phyloP scores from a whole-genome alignment of 64 coral and sea anemone species.

The Exaiptasia diaphana region DNA sequence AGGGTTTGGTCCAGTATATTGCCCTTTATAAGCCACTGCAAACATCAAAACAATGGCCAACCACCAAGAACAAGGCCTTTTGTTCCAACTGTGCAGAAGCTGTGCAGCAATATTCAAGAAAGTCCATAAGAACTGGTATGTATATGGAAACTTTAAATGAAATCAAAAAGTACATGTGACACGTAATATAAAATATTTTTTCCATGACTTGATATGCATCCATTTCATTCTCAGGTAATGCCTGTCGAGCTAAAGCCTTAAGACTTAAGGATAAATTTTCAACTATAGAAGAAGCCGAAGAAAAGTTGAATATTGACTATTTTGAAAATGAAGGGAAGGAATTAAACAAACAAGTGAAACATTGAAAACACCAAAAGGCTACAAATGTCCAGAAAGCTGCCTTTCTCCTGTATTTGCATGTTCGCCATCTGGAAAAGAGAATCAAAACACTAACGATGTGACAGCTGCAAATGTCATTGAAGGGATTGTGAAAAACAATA shows the following conservation, averaged over 20 bases:
- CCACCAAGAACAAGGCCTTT: constrained; percentile 3
- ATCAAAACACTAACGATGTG: too few species aligned
- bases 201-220: too few species aligned
- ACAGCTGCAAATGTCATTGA: background rate
- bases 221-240: background rate
- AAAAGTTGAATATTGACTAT: constrained; percentile 4
- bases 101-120: background rate
- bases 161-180: background rate
- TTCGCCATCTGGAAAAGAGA: background rate
- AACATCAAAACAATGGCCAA: background rate
- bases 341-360: background rate
- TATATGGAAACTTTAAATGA: background rate
- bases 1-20: background rate
- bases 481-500: background rate
- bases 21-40: constrained; percentile 10
- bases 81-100: constrained; percentile 13
- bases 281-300: background rate
- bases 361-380: background rate
- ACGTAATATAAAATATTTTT: background rate
- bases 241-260: background rate
- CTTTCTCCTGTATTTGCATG: background rate
- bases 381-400: background rate
- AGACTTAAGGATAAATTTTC: background rate
- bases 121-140: background rate
- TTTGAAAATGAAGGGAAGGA: background rate